Percentiles rank a stretch among this genome's conserved stretches.
These are phyloP conservation scores for Panthera leo DNA, from an alignment of 2,113 vertebrate species.

Conservation along the genomic window DNA sequence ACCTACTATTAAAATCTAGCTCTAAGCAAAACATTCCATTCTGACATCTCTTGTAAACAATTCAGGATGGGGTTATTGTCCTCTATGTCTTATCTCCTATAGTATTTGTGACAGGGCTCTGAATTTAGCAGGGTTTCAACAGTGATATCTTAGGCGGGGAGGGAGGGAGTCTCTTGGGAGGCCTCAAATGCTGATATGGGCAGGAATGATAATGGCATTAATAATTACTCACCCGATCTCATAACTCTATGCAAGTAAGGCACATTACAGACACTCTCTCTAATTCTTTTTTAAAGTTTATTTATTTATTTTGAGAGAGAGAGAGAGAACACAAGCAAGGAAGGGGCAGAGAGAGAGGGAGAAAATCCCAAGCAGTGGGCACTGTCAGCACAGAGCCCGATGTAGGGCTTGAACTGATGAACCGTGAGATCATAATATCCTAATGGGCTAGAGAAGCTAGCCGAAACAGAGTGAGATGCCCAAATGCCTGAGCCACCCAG, in stretches of 20 bases:
- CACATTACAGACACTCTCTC: neutral
- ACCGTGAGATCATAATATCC: no score
- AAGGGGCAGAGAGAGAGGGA: no score
- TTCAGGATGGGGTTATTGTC: neutral
- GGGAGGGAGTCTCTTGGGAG: neutral
- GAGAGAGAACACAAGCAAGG: no score
- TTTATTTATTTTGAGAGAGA: no score
- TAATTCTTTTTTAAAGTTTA: neutral
- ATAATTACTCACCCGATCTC: neutral
- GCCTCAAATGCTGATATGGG: neutral
- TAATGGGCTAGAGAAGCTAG: no score
- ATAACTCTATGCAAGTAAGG: neutral
- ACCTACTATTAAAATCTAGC: neutral
- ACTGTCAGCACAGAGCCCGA: no score
- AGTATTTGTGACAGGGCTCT: neutral
- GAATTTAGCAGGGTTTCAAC: neutral
- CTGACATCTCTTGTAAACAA: neutral
- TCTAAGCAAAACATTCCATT: neutral
- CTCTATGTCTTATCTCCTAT: neutral
- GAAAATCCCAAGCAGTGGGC: no score
- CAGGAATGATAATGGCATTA: neutral
- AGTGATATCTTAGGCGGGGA: neutral
- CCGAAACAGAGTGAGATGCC: no score
- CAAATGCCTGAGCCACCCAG: no score
- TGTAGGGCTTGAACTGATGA: no score